These are phyloP conservation scores for Agapornis roseicollis DNA, from an alignment of 2,113 vertebrate species.

Conservation along the genomic window DNA sequence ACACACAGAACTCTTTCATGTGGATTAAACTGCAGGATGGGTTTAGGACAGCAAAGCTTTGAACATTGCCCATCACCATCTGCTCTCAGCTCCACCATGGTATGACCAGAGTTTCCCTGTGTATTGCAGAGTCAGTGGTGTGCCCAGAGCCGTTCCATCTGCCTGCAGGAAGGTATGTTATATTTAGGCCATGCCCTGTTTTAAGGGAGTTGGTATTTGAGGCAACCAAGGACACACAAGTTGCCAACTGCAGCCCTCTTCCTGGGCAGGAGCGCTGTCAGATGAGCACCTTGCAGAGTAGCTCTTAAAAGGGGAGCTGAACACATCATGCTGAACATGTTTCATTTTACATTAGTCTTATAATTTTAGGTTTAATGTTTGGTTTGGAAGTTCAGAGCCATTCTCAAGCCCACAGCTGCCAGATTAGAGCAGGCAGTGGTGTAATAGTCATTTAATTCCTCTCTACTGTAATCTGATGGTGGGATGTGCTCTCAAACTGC, in stretches of 20 bases:
- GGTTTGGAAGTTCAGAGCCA: slow-evolving; percentile 18
- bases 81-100: background rate
- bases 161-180: rapidly evolving
- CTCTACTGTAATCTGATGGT: slow-evolving; percentile 60
- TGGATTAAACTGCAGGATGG: background rate
- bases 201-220: background rate
- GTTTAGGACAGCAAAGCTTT: background rate
- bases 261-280: background rate
- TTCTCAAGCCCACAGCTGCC: slow-evolving; percentile 23
- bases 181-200: background rate
- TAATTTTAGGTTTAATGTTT: slow-evolving; percentile 52
- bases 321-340: background rate
- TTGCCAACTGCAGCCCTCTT: background rate
- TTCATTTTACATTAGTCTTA: slow-evolving; percentile 28
- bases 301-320: background rate
- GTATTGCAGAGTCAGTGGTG: background rate
- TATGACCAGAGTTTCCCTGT: background rate
- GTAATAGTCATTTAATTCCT: slow-evolving; percentile 68
- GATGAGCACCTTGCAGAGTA: background rate
- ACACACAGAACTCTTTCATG: background rate
- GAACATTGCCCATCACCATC: background rate
- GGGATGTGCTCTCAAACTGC: slow-evolving; percentile 64
- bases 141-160: background rate
- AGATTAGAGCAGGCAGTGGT: slow-evolving; percentile 29
- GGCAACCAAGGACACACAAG: background rate